phyloP scores from a whole-genome alignment of 2,113 vertebrate genomes.

The Lamprotornis superbus region DNA sequence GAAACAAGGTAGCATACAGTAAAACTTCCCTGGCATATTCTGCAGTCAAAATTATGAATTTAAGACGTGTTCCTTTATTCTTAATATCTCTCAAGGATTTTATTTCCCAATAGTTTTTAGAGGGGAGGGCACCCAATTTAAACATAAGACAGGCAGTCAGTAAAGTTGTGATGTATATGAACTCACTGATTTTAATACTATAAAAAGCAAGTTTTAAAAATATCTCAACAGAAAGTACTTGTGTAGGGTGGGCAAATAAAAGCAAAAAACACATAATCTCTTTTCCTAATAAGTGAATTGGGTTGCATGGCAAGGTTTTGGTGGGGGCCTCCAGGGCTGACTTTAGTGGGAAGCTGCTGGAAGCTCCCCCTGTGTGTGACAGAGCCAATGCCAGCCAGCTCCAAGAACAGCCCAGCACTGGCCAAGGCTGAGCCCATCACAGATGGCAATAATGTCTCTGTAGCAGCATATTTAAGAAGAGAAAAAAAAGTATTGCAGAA shows the following conservation, averaged over 20 bases:
- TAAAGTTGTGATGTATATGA: neutral
- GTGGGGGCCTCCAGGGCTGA: neutral
- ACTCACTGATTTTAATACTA: neutral
- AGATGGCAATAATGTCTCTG: neutral
- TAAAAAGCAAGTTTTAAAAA: neutral
- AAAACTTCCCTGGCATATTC: neutral
- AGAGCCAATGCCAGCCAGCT: neutral
- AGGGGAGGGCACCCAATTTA: neutral
- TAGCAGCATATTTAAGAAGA: neutral
- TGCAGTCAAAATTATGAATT: neutral
- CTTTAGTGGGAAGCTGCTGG: neutral
- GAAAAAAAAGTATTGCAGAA: neutral
- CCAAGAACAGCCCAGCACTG: fast-evolving
- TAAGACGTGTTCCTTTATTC: neutral
- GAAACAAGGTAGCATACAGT: neutral
- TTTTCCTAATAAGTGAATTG: neutral
- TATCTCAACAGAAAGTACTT: neutral
- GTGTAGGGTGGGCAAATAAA: neutral
- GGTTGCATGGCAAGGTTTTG: neutral
- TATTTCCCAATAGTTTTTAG: neutral
- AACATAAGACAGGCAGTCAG: neutral
- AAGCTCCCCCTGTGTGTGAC: neutral
- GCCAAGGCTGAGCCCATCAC: neutral
- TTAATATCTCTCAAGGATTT: neutral
- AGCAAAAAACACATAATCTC: neutral